Evolutionary conservation across 2,888 invertebrate genomes (phyloP).

Genomic region (Gymnocheta viridis): DNA sequence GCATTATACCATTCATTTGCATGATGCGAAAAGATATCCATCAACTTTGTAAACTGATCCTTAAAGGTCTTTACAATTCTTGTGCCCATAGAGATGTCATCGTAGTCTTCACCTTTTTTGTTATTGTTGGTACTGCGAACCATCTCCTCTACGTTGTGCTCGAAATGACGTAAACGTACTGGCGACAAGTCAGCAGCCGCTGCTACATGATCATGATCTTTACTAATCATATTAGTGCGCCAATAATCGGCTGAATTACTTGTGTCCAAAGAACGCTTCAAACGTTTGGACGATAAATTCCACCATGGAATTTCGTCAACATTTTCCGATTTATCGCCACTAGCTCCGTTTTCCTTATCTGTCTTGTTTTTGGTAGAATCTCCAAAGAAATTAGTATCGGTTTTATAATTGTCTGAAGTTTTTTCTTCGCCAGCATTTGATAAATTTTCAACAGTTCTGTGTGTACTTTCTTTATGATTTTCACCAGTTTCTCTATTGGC

Average conservation of each 20-base stretch:
- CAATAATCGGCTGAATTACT: slow-evolving; percentile 64
- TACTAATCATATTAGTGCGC: slow-evolving; percentile 75
- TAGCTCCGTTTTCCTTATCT: slow-evolving; percentile 23
- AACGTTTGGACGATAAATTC: slow-evolving; percentile 73
- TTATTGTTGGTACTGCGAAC: slow-evolving; percentile 38
- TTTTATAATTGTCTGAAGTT: slow-evolving; percentile 32
- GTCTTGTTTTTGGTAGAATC: slow-evolving; percentile 58
- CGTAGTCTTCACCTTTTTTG: not conserved
- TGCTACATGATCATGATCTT: slow-evolving; percentile 70
- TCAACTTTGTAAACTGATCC: slow-evolving; percentile 75
- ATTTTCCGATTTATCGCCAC: slow-evolving; percentile 20
- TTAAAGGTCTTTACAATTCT: slow-evolving; percentile 75
- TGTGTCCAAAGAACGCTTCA: slow-evolving; percentile 66
- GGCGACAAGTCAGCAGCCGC: slow-evolving; percentile 42
- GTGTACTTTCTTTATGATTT: not conserved
- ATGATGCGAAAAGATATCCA: slow-evolving; percentile 77
- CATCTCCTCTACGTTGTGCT: slow-evolving; percentile 55
- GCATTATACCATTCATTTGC: slow-evolving; percentile 79
- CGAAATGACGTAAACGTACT: slow-evolving; percentile 24
- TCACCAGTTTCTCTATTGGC: not conserved
- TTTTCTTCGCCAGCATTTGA: slow-evolving; percentile 25
- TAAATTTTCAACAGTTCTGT: not conserved
- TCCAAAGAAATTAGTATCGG: slow-evolving; percentile 61
- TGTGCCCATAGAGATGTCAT: slow-evolving; percentile 61
- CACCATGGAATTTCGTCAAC: slow-evolving; percentile 75